phyloP scores from a whole-genome alignment of 2,113 vertebrate species.

The Spermophilus dauricus region DNA sequence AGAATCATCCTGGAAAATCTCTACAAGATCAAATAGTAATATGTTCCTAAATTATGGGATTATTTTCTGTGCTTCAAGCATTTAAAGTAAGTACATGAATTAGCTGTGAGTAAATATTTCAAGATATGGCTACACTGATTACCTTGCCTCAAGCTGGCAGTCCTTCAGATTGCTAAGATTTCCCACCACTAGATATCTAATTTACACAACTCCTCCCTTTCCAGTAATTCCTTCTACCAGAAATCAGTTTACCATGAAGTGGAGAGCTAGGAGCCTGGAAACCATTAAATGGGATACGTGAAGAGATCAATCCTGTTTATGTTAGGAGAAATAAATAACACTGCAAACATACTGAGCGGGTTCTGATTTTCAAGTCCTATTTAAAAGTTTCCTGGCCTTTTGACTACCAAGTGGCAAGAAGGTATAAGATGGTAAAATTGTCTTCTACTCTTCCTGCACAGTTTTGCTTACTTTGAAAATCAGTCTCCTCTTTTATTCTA shows the following conservation, averaged over 20 bases:
- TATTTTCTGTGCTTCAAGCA: constrained; percentile 63
- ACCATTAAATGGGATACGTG: background rate
- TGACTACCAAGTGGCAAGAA: background rate
- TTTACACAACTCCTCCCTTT: background rate
- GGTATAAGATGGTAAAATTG: background rate
- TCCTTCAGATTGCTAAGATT: constrained; percentile 4
- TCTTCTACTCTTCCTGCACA: background rate
- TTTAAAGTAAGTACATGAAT: constrained; percentile 58
- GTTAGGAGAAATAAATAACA: background rate
- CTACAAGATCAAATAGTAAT: constrained; percentile 62
- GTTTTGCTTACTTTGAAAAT: constrained; percentile 5
- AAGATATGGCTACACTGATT: background rate
- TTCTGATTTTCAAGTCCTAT: constrained; percentile 50
- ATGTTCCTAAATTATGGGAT: constrained; percentile 74
- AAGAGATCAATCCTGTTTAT: constrained; percentile 8
- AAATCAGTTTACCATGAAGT: constrained; percentile 42
- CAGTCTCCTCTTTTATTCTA: background rate
- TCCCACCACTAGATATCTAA: constrained; percentile 30
- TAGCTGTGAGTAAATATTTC: constrained; percentile 47
- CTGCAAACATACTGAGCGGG: background rate
- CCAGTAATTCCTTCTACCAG: constrained; percentile 43
- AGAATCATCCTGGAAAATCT: constrained; percentile 73
- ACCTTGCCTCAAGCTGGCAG: background rate
- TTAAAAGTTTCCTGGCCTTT: constrained; percentile 7
- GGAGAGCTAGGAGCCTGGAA: background rate